A percentile compares a stretch with the other conserved stretches of the same genome.
Evolutionary conservation across 2,113 vertebrate genomes (phyloP).

Genomic region (Henicopernis longicauda): DNA sequence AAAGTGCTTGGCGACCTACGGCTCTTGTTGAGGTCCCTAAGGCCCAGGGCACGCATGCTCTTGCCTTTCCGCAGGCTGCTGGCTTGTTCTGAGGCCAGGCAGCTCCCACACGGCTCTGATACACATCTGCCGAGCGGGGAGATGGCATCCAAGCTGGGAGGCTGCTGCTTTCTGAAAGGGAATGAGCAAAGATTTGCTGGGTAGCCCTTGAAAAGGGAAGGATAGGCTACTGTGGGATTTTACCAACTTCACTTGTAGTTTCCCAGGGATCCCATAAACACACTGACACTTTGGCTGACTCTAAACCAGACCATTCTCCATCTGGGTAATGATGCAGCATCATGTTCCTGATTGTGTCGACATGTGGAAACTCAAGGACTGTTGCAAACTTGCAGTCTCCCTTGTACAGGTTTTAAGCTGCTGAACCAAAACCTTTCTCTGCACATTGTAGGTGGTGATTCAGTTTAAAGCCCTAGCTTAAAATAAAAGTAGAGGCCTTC

Average conservation of each 20-base stretch:
- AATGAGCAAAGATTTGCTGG: background rate
- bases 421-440: background rate
- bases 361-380: background rate
- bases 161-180: background rate
- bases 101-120: background rate
- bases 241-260: background rate
- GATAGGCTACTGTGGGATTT: background rate
- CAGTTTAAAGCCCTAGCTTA: background rate
- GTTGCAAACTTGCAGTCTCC: background rate
- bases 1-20: background rate
- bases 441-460: background rate
- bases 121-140: background rate
- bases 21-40: background rate
- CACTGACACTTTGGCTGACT: rapidly evolving
- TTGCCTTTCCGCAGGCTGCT: background rate
- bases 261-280: background rate
- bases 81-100: background rate
- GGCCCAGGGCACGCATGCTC: background rate
- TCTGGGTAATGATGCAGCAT: background rate
- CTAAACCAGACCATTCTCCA: background rate
- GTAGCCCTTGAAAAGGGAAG: background rate
- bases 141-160: background rate
- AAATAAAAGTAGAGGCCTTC: background rate
- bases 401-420: background rate
- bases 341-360: background rate